A percentile compares a stretch with the other conserved stretches of the same genome.
These are phyloP conservation scores for Pterois miles DNA, from an alignment of 2,797 vertebrate species.

Conservation along the genomic window DNA sequence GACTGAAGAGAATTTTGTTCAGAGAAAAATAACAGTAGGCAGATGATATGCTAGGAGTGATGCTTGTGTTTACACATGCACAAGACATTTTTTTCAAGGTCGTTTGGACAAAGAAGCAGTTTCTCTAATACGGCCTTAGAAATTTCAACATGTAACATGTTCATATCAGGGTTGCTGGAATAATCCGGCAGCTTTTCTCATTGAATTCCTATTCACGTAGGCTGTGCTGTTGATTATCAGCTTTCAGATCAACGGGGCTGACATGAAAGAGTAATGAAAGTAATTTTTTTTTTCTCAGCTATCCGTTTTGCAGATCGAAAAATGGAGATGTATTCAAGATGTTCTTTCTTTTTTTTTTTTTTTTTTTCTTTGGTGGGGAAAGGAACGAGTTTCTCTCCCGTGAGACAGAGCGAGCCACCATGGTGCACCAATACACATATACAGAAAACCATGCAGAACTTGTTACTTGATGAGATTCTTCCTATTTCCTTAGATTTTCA, in stretches of 20 bases:
- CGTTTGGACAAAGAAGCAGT: background rate
- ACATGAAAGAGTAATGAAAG: slow-evolving; percentile 34
- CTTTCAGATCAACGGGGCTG: slow-evolving; percentile 28
- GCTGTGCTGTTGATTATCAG: slow-evolving; percentile 17
- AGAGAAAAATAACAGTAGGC: background rate
- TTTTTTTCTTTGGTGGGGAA: background rate
- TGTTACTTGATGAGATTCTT: slow-evolving; percentile 31
- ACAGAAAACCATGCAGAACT: slow-evolving; percentile 15
- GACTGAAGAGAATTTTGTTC: slow-evolving; percentile 9
- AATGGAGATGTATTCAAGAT: background rate
- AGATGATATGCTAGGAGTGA: background rate
- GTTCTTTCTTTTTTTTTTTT: too few species aligned
- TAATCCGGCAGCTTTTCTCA: background rate
- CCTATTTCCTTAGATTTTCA: slow-evolving; percentile 33
- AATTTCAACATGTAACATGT: background rate
- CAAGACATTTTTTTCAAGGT: background rate
- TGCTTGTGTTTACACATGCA: background rate
- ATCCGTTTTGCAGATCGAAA: background rate
- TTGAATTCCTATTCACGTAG: background rate
- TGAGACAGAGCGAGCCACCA: background rate
- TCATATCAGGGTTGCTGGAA: background rate
- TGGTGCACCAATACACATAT: background rate
- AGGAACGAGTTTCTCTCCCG: background rate
- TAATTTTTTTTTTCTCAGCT: slow-evolving; percentile 13
- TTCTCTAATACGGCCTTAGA: background rate